phyloP scores from a whole-genome alignment of 2,888 invertebrate genomes.

The Notodonta dromedarius region DNA sequence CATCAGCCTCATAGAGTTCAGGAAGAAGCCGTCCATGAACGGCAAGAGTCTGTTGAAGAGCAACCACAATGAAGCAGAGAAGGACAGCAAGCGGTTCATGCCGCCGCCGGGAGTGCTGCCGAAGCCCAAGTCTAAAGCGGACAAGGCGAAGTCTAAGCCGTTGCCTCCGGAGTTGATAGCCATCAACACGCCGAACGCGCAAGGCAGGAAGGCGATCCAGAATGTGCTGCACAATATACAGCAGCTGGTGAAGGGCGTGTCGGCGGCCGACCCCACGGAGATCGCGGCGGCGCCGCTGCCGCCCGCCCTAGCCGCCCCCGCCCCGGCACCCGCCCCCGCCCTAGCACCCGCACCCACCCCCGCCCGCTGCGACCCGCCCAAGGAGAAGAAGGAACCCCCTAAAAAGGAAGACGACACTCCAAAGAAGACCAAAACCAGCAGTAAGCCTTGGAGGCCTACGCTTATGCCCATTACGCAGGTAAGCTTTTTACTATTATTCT shows the following conservation, averaged over 20 bases:
- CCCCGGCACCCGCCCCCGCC: too few relatives aligned
- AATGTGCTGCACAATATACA: constrained; percentile 79
- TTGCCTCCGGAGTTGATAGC: constrained; percentile 85
- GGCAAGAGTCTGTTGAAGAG: constrained; percentile 77
- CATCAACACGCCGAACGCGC: constrained; percentile 78
- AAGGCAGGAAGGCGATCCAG: constrained; percentile 75
- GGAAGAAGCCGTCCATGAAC: constrained; percentile 71
- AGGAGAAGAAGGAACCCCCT: constrained; percentile 63
- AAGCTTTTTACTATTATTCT: constrained; percentile 35
- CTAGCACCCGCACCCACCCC: too few relatives aligned
- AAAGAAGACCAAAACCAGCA: constrained; percentile 78
- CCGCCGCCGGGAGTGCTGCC: constrained; percentile 63
- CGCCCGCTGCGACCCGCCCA: constrained; percentile 56
- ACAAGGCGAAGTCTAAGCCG: constrained; percentile 64
- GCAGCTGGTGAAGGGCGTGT: constrained; percentile 76
- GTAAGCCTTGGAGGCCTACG: constrained; percentile 89
- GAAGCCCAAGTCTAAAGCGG: constrained; percentile 56
- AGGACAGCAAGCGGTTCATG: constrained; percentile 63
- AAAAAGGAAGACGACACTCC: constrained; percentile 56
- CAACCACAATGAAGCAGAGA: constrained; percentile 61
- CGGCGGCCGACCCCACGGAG: constrained; percentile 75
- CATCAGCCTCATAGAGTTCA: constrained; percentile 72
- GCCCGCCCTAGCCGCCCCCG: constrained; percentile 29
- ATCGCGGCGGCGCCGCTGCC: constrained; percentile 70
- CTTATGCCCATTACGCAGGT: constrained; percentile 86